Base-by-base conservation (phyloP, 2,888 invertebrate species). In the Polymixis flavicincta region DNA sequence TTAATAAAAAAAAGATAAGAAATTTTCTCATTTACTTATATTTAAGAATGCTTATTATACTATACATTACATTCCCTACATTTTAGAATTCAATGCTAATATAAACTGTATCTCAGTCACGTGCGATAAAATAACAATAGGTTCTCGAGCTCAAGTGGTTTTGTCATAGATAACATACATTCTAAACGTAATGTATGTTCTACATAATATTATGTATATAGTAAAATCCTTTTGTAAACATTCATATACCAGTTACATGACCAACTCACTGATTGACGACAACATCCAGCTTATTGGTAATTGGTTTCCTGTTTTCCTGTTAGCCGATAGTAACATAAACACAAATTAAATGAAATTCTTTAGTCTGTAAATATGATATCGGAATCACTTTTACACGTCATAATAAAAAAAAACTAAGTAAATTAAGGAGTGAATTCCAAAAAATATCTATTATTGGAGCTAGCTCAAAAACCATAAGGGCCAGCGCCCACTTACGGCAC, bases 111-210 rank as follows among this genome's bases (percentile, higher is more conserved):
- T 45, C 64, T 80, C 9, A 32, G 54, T 80, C 80, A 77, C 80
- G 64, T 80, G 77, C 64, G 74, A 54, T 80, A 80, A 67, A 32
- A 37, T 17, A 75, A 75, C 78, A 81, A 81, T 63, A 28, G 57
- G 45, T 37, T 57, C 57, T 81, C 57, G n/a, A 81, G n/a, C 50
- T 37, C n/a, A 67, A 81, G 76, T 67, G n/a, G 22, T 48, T 52
- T 42, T 67, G 76, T 81, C 19, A 48, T 7, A 81, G 81, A 78
- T 81, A 78, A 63, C 66, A 54, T n/a, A 57, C 45, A 32, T 37
- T 45, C 28, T 50, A 11, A 74, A 52, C 61, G 52, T 75, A 57
- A 57, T 28, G 61, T 67, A 28, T 48, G 45, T 22, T 73, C 64
- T 59, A 54, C 32, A 55, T 74, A 74, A 37, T 63, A 75, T 48